Evolutionary conservation across 2,113 vertebrate genomes (phyloP).

Genomic region (Chroicocephalus ridibundus): DNA sequence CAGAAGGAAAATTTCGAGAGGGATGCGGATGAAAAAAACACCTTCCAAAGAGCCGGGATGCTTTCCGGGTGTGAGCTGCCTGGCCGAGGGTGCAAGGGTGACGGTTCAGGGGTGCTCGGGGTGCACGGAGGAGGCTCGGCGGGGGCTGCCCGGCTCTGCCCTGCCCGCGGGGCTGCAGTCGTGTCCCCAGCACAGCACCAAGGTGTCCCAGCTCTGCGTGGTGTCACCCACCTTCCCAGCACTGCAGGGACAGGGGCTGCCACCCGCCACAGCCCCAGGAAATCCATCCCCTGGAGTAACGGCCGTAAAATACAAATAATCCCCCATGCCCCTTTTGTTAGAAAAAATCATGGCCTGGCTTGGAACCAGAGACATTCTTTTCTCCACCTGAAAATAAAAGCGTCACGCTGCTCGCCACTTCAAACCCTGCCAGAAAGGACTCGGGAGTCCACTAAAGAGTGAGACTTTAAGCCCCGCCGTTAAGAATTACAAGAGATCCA

Average conservation of each 20-base stretch:
- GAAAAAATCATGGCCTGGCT: neutral
- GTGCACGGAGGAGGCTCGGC: fast-evolving
- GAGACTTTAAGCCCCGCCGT: neutral
- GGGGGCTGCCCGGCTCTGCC: neutral
- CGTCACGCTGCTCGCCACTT: neutral
- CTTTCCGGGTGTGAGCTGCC: fast-evolving
- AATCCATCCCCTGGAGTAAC: neutral
- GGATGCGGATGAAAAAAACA: neutral
- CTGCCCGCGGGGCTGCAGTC: fast-evolving
- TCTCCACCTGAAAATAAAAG: slow-evolving; percentile 12
- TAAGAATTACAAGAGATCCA: slow-evolving; percentile 66
- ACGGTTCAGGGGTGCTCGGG: neutral
- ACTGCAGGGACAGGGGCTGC: neutral
- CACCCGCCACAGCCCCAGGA: fast-evolving
- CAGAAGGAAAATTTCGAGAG: neutral
- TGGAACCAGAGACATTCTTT: neutral
- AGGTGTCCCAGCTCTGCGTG: neutral
- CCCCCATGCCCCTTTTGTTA: neutral
- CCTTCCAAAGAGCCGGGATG: neutral
- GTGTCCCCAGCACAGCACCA: fast-evolving
- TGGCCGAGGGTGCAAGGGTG: fast-evolving
- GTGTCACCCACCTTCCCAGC: neutral
- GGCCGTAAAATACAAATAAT: neutral
- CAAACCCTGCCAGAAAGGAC: neutral
- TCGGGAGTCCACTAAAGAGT: neutral